Conservation (phyloP, 2,797 vertebrate genomes). For the Channa striata region DNA sequence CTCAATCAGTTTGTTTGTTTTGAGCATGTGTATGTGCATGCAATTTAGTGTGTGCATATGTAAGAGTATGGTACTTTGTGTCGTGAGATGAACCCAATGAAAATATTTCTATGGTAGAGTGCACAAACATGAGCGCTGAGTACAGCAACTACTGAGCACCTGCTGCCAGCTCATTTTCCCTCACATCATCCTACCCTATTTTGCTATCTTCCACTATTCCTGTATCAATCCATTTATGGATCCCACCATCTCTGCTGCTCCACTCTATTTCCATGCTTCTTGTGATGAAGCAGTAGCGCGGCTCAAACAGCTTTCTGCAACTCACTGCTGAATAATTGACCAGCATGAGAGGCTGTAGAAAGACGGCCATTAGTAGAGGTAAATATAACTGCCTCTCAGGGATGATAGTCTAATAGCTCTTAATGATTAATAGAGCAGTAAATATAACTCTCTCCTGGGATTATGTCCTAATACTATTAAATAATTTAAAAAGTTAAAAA, state of each 20-base stretch:
- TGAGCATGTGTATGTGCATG: constrained; percentile 19
- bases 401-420: constrained; percentile 84
- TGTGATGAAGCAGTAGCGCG: constrained; percentile 52
- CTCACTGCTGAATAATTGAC: constrained; percentile 85
- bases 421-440: constrained; percentile 84
- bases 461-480: constrained; percentile 79
- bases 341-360: constrained; percentile 68
- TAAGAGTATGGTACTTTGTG: constrained; percentile 21
- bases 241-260: constrained; percentile 54
- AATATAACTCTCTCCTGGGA: constrained; percentile 83
- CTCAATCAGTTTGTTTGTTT: constrained; percentile 27
- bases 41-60: constrained; percentile 11
- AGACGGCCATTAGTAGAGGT: constrained; percentile 81
- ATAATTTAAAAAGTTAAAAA: constrained; percentile 83
- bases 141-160: constrained; percentile 43
- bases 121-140: constrained; percentile 54
- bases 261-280: constrained; percentile 55
- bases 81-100: constrained; percentile 50
- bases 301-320: constrained; percentile 55
- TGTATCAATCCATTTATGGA: constrained; percentile 73
- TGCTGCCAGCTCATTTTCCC: constrained; percentile 47
- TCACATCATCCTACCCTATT: constrained; percentile 45
- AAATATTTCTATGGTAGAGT: constrained; percentile 50
- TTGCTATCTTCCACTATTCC: constrained; percentile 40
- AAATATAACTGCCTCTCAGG: constrained; percentile 85